phyloP scores from a whole-genome alignment of 2,888 invertebrate species.

The Tetragnatha montana region DNA sequence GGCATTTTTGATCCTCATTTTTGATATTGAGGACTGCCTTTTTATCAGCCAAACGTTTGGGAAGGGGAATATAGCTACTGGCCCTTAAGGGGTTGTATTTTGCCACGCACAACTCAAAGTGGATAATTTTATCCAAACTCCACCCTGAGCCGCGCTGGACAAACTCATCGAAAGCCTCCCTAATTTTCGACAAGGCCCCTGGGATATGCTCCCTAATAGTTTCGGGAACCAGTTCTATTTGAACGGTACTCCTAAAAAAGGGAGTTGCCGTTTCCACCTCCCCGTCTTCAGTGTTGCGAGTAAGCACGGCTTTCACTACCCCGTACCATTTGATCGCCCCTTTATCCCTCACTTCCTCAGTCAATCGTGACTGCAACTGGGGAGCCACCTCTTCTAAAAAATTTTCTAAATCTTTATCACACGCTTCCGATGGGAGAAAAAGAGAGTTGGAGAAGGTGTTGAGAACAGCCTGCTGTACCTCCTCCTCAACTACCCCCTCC shows the following conservation, averaged over 20 bases:
- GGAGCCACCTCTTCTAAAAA: background rate
- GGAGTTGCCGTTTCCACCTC: background rate
- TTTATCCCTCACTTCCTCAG: too few relatives aligned
- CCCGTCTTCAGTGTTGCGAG: background rate
- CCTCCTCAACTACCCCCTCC: too few relatives aligned
- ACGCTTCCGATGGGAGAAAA: background rate
- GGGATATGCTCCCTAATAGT: too few relatives aligned
- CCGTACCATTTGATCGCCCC: background rate
- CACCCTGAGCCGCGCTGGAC: background rate
- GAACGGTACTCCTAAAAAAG: background rate
- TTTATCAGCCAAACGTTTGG: background rate
- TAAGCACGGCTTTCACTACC: background rate
- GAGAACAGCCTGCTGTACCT: too few relatives aligned
- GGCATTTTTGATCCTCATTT: conserved; percentile 26
- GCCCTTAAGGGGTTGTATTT: background rate
- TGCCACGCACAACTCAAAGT: background rate
- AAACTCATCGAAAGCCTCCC: too few relatives aligned
- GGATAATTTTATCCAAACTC: conserved; percentile 16
- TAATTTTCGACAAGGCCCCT: too few relatives aligned
- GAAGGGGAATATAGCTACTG: conserved; percentile 8
- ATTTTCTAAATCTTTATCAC: background rate
- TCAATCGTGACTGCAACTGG: background rate
- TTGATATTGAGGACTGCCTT: conserved; percentile 6
- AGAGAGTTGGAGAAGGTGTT: background rate
- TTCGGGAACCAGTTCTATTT: background rate